Conservation (phyloP, 2,797 vertebrate genomes). For the Karalla daura region DNA sequence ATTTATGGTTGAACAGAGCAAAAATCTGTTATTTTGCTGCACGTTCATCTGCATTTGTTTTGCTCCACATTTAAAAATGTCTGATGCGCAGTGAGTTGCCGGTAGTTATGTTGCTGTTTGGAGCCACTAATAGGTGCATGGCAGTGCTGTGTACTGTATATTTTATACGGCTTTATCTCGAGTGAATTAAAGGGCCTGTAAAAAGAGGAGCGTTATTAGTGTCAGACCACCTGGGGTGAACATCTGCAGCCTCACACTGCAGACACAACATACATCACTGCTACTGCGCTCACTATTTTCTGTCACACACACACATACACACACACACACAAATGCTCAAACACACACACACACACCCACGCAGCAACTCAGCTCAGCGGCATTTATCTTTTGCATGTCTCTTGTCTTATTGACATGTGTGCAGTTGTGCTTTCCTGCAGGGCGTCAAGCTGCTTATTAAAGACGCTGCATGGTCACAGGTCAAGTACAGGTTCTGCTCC, state of each 20-base stretch:
- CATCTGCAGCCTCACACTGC: constrained; percentile 72
- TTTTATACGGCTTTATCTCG: constrained; percentile 66
- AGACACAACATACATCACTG: constrained; percentile 63
- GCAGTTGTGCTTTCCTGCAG: constrained; percentile 27
- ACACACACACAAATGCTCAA: constrained; percentile 11
- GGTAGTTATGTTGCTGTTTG: neutral
- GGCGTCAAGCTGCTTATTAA: constrained; percentile 40
- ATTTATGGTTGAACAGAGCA: neutral
- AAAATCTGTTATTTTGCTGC: neutral
- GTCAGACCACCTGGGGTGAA: constrained; percentile 74
- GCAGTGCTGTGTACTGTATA: constrained; percentile 27
- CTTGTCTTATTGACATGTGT: constrained; percentile 38
- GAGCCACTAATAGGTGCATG: constrained; percentile 8
- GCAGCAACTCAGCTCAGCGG: neutral
- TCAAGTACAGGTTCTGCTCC: constrained; percentile 59
- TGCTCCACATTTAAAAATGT: constrained; percentile 8
- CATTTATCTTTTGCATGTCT: constrained; percentile 47
- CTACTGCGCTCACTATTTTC: constrained; percentile 45
- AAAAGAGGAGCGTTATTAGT: constrained; percentile 70
- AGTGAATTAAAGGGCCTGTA: constrained; percentile 74
- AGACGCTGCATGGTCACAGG: constrained; percentile 39
- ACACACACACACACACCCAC: constrained; percentile 12
- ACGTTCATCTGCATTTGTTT: neutral
- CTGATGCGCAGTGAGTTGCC: too few relatives aligned
- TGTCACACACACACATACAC: constrained; percentile 20